A percentile compares a stretch with the other conserved stretches of the same genome.
Evolutionary conservation across 2,113 vertebrate species (phyloP).

Genomic region (Oreotragus oreotragus): DNA sequence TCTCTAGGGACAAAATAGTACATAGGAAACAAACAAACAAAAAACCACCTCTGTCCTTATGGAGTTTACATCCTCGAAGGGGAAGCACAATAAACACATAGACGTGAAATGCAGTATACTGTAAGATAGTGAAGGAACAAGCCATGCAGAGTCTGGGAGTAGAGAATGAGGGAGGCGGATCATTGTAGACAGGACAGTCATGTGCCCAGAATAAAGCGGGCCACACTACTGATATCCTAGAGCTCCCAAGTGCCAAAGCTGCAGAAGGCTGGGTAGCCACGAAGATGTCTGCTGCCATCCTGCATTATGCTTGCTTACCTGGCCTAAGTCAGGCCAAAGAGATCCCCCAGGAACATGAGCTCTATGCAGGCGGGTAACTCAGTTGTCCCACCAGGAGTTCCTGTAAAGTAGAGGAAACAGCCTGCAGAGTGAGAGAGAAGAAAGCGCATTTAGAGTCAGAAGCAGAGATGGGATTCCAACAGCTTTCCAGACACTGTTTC

Average conservation of each 20-base stretch:
- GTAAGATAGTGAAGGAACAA: neutral
- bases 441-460: neutral
- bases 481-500: neutral
- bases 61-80: neutral
- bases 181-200: neutral
- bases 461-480: neutral
- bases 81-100: neutral
- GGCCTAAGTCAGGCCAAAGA: neutral
- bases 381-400: neutral
- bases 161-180: neutral
- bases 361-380: neutral
- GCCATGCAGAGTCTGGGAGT: neutral
- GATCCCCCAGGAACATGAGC: neutral
- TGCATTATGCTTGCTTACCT: neutral
- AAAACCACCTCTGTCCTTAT: neutral
- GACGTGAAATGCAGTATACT: neutral
- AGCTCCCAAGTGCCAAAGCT: neutral
- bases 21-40: neutral
- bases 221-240: too few species aligned
- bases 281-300: neutral
- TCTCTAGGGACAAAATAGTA: neutral
- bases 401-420: neutral
- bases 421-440: neutral
- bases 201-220: neutral
- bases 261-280: neutral